Evolutionary conservation across 2,888 invertebrate species (phyloP), one percentile per base, ranked within the genome.

Genomic region (Xiphydria camelus): DNA sequence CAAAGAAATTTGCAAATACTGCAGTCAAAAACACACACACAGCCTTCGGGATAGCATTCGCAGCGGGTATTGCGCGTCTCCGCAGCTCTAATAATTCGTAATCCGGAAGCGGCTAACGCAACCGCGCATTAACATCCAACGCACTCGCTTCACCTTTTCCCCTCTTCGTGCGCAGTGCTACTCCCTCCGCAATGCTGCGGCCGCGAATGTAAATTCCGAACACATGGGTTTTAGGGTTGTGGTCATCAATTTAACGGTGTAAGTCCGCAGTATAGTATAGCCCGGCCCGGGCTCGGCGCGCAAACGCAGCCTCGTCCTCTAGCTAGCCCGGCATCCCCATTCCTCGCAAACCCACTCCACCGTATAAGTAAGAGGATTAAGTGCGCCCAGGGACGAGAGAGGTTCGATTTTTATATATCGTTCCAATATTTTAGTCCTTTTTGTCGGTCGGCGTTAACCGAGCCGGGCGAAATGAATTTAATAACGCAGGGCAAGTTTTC

Each of bases 171-270:
- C n/a, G n/a, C 34, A 10, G 18, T 15, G 10, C 17, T 18, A 18
- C 10, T 34, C 34, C 34, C 7, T 36, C 14, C 21, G 44, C 14
- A 42, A 40, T 15, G 15, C 37, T 38, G 39, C 41, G 33, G 38
- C 26, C 20, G 47, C 51, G 53, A 47, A 62, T 59, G 64, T 55
- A 64, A 68, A 68, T 66, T 62, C 51, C 49, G 53, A 53, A 54
- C 57, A 51, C 56, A 59, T 54, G 51, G 60, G 54, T 52, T 59
- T 61, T 55, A 49, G 49, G 51, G 53, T 52, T 53, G 58, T 43
- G 62, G 67, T 66, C 66, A 68, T 68, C 69, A 67, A 68, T 68
- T 68, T 59, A 63, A 58, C 61, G 46, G 54, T 53, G 62, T 64
- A 65, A 65, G 65, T 64, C 62, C 61, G 57, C 62, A 29, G 15